Evolutionary conservation across 2,797 vertebrate species (phyloP).

Genomic region (Hoplostethus mediterraneus): DNA sequence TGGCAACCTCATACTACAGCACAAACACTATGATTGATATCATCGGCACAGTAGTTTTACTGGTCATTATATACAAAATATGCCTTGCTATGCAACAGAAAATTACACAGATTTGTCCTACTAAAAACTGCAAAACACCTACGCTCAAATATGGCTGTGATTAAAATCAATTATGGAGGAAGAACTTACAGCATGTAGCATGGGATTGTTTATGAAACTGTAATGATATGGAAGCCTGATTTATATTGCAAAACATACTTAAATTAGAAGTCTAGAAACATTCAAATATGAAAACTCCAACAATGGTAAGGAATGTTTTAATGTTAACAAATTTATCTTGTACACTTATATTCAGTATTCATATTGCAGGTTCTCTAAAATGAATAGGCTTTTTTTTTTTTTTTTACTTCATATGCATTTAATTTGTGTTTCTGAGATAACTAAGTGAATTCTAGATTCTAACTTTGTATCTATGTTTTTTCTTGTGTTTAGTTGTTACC

Average conservation of each 20-base stretch:
- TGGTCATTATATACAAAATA: conserved; percentile 72
- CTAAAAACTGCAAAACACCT: conserved; percentile 39
- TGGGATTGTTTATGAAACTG: not conserved
- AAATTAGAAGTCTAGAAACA: not conserved
- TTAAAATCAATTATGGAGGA: conserved; percentile 17
- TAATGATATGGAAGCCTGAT: not conserved
- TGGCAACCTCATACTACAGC: conserved; percentile 61
- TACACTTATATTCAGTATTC: conserved; percentile 11
- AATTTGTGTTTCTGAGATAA: not conserved
- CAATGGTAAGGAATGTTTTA: not conserved
- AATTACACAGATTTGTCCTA: conserved; percentile 56
- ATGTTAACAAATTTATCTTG: not conserved
- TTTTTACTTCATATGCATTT: no score
- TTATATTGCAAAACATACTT: not conserved
- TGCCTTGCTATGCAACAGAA: conserved; percentile 33
- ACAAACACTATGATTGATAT: conserved; percentile 77
- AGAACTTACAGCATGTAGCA: not conserved
- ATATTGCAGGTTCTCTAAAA: not conserved
- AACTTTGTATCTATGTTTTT: no score
- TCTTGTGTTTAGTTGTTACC: no score
- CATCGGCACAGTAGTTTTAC: conserved; percentile 55
- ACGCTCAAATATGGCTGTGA: conserved; percentile 15
- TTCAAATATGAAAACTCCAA: not conserved
- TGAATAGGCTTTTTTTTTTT: not conserved
- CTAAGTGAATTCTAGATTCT: not conserved